A percentile compares a stretch with the other conserved stretches of the same genome.
These are phyloP conservation scores for Manis pentadactyla DNA, from an alignment of 2,797 vertebrate species.

Conservation along the genomic window DNA sequence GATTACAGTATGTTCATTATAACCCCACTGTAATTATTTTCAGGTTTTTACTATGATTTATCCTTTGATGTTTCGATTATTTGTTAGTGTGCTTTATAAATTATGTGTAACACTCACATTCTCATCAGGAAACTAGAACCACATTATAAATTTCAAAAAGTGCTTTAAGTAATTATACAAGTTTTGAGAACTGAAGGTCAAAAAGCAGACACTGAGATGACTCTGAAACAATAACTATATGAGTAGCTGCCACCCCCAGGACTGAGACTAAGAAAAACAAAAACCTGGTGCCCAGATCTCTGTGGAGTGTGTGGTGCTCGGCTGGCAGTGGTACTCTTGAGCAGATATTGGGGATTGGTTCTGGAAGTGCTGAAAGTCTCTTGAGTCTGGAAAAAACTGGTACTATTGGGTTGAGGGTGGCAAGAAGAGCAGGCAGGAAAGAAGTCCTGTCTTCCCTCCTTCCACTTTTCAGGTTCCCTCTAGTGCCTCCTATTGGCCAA, in stretches of 20 bases:
- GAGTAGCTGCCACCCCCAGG: no score
- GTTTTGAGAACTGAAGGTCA: background rate
- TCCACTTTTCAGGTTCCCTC: background rate
- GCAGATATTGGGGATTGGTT: background rate
- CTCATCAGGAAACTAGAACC: background rate
- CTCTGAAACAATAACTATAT: background rate
- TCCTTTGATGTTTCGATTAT: background rate
- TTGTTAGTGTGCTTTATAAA: background rate
- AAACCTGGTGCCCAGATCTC: background rate
- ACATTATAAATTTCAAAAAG: background rate
- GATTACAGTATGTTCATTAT: background rate
- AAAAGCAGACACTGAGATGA: background rate
- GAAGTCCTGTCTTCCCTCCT: background rate
- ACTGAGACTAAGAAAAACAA: background rate
- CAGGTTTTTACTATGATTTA: background rate
- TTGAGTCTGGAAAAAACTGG: background rate
- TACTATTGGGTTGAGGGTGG: background rate
- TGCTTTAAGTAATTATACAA: background rate
- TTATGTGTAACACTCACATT: background rate
- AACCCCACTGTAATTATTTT: background rate
- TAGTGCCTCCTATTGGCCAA: background rate
- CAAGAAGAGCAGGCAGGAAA: background rate
- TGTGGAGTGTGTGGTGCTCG: background rate
- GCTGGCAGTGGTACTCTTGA: accelerated
- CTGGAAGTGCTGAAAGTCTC: background rate